Conservation (phyloP, 1,140 invertebrate genomes). For the Akabosia matsudoensis region DNA sequence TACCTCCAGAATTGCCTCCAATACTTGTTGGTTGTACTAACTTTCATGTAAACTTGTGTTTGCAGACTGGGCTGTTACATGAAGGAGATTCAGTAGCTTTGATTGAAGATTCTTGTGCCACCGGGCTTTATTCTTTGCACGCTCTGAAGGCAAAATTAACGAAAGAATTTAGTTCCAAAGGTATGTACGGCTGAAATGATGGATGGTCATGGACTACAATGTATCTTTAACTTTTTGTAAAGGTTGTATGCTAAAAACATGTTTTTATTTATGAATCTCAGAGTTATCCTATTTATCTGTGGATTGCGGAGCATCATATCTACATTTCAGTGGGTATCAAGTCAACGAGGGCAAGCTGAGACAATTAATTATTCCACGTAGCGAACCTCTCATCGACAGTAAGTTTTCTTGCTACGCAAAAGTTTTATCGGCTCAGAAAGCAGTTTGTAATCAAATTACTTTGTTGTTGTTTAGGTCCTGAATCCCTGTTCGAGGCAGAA, state of each 20-base stretch:
- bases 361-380: not conserved
- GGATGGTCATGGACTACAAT: not conserved
- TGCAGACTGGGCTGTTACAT: constrained; percentile 38
- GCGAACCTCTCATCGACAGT: constrained; percentile 14
- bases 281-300: constrained; percentile 3
- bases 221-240: not conserved
- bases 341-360: constrained; percentile 5
- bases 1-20: too few relatives aligned
- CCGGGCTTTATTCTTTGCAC: constrained; percentile 34
- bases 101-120: constrained; percentile 43
- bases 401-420: too few relatives aligned
- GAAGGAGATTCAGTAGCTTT: constrained; percentile 36
- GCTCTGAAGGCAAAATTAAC: constrained; percentile 28
- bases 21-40: too few relatives aligned
- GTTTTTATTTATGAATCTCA: not conserved
- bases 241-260: too few relatives aligned
- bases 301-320: not conserved
- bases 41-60: too few relatives aligned
- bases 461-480: constrained; percentile 40
- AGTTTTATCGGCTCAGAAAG: not conserved
- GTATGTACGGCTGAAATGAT: not conserved
- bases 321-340: constrained; percentile 8
- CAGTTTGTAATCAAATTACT: too few relatives aligned
- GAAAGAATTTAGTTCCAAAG: constrained; percentile 1
- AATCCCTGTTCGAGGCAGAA: constrained; percentile 35